A percentile compares a stretch with the other conserved stretches of the same genome.
Evolutionary conservation across 2,113 vertebrate genomes (phyloP).

Genomic region (Charadrius vociferus): DNA sequence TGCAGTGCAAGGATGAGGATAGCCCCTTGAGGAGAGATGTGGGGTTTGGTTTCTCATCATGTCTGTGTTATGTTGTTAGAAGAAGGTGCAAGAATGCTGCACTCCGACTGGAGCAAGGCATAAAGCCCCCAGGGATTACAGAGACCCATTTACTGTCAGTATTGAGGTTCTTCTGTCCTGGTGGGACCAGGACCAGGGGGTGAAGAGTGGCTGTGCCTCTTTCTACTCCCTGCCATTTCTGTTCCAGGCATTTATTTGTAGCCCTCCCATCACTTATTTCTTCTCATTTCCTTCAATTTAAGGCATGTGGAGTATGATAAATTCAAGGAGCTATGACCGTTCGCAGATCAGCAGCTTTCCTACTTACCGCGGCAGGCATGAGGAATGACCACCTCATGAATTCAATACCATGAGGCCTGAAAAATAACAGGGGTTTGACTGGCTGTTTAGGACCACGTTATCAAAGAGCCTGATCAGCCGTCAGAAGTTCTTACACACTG

Average conservation of each 20-base stretch:
- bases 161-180: neutral
- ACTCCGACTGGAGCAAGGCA: neutral
- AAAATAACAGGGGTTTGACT: neutral
- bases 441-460: neutral
- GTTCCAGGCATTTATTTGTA: neutral
- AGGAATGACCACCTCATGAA: slow-evolving; percentile 14
- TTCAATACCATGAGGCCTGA: neutral
- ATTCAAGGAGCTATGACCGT: neutral
- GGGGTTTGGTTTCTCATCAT: neutral
- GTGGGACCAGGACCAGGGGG: neutral
- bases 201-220: neutral
- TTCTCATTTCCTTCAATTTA: slow-evolving; percentile 27
- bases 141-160: neutral
- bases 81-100: neutral
- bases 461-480: neutral
- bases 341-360: slow-evolving; percentile 26
- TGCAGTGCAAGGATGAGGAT: neutral
- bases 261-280: neutral
- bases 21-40: neutral
- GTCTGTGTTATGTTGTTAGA: neutral
- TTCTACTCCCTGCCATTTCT: neutral
- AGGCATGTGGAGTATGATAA: neutral
- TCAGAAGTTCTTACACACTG: neutral
- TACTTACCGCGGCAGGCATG: neutral
- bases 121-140: neutral